Base-by-base conservation (phyloP, 2,888 invertebrate species). In the Oithona nana region DNA sequence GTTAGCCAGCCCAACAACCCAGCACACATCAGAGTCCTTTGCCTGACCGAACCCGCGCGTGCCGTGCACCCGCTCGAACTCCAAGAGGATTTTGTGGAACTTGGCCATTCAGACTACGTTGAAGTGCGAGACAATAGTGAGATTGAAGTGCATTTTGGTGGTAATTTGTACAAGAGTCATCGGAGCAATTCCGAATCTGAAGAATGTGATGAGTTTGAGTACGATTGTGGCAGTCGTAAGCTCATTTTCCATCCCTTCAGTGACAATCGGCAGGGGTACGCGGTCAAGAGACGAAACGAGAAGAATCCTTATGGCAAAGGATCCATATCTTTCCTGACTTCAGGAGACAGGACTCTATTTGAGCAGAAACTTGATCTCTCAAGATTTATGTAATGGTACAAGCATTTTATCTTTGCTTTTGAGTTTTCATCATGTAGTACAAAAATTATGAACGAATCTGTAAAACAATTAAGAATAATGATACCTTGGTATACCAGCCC, bases 271-370 rank as follows among this genome's bases (percentile, higher is more conserved):
- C 50, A 59, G 28, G 24, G 50, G 1, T 59, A 28, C 26, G 26
- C 29, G 1, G 49, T 59, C 26, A 59, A 59, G 28, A 48, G 59
- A 28, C 24, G 59, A n/a, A 59, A 59, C 39, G 50, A 48, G 24
- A 39, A 59, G 1, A 59, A 59, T 50, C 59, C 59, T 11, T 59
- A 59, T 50, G 50, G 50, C n/a, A 59, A 59, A 50, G 59, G 59
- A 24, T 24, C 49, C 24, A 50, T 59, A 20, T n/a, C 49, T 49
- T 50, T 59, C 28, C 24, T 49, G 24, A 59, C 48, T 6, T 20
- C n/a, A 24, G 50, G 24, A 22, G 49, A 59, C 26, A 50, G 22
- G 20, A 50, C 50, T 16, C 49, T 59, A 4, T 59, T 49, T 28
- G 59, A 59, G 49, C 26, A 48, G 50, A 59, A 59, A 24, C 3